Evolutionary conservation across 2,888 invertebrate genomes (phyloP).

Genomic region (Lasiommata megera): DNA sequence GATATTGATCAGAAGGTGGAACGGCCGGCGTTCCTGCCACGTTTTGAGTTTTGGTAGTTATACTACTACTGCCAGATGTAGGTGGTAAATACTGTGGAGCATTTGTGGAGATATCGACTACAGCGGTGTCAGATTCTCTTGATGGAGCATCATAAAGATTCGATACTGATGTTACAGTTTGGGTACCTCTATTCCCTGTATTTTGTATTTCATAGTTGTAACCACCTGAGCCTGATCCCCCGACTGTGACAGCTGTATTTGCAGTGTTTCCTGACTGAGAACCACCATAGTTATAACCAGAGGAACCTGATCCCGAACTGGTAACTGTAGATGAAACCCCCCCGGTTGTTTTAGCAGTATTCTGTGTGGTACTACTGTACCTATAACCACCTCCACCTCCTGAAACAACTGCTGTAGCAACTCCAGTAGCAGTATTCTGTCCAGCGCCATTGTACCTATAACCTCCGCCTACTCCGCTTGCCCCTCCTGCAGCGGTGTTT

Average conservation of each 20-base stretch:
- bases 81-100: constrained; percentile 68
- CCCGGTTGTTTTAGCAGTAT: background rate
- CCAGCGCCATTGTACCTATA: constrained; percentile 41
- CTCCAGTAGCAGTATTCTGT: background rate
- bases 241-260: constrained; percentile 24
- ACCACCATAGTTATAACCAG: constrained; percentile 21
- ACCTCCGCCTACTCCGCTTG: constrained; percentile 23
- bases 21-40: constrained; percentile 24
- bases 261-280: constrained; percentile 7
- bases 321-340: background rate
- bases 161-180: constrained; percentile 27
- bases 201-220: constrained; percentile 38
- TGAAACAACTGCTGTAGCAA: background rate
- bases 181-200: constrained; percentile 25
- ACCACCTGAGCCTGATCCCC: constrained; percentile 34
- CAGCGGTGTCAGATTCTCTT: constrained; percentile 17
- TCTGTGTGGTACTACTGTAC: constrained; percentile 10
- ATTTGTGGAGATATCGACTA: constrained; percentile 50
- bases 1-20: constrained; percentile 40
- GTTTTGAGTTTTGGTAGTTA: constrained; percentile 30
- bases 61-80: constrained; percentile 29
- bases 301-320: constrained; percentile 3
- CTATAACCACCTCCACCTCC: constrained; percentile 14
- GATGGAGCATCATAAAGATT: constrained; percentile 38
- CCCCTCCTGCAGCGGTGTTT: background rate